These are phyloP conservation scores for Cossypha polioptera DNA, from an alignment of 2,797 vertebrate genomes.

Conservation along the genomic window DNA sequence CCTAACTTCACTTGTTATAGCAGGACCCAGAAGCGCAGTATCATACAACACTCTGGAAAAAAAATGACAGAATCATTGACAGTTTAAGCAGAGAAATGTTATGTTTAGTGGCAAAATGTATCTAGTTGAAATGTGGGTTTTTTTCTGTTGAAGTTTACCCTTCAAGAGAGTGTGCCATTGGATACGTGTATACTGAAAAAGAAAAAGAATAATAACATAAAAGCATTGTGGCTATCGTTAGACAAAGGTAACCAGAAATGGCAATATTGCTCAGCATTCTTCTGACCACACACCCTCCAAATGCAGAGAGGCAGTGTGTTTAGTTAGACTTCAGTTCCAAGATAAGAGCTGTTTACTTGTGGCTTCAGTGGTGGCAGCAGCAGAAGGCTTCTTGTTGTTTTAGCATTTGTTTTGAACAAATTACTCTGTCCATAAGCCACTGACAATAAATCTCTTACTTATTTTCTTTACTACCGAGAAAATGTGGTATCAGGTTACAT, in stretches of 20 bases:
- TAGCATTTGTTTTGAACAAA: slow-evolving; percentile 48
- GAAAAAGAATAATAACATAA: slow-evolving; percentile 48
- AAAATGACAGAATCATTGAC: slow-evolving; percentile 64
- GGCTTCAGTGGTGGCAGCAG: not conserved
- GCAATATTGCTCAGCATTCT: slow-evolving; percentile 7
- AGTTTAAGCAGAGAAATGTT: slow-evolving; percentile 40
- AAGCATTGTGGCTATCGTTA: slow-evolving; percentile 28
- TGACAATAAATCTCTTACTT: not conserved
- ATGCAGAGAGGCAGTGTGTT: slow-evolving; percentile 11
- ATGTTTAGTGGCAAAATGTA: slow-evolving; percentile 41
- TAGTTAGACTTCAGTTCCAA: slow-evolving; percentile 51
- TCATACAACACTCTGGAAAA: slow-evolving; percentile 58
- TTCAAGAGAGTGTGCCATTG: slow-evolving; percentile 9
- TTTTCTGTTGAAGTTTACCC: slow-evolving; percentile 58
- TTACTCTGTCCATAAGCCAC: not conserved
- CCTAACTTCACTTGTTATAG: slow-evolving; percentile 66
- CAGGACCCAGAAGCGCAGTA: slow-evolving; percentile 49
- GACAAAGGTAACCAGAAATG: slow-evolving; percentile 36
- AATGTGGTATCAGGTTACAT: not conserved
- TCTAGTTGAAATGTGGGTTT: slow-evolving; percentile 59
- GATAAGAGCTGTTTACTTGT: slow-evolving; percentile 3
- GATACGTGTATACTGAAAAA: slow-evolving; percentile 46
- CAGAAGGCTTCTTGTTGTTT: not conserved
- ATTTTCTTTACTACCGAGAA: not conserved
- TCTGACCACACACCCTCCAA: slow-evolving; percentile 13